phyloP scores from a whole-genome alignment of 2,888 invertebrate species.

The Ethmia dodecea region DNA sequence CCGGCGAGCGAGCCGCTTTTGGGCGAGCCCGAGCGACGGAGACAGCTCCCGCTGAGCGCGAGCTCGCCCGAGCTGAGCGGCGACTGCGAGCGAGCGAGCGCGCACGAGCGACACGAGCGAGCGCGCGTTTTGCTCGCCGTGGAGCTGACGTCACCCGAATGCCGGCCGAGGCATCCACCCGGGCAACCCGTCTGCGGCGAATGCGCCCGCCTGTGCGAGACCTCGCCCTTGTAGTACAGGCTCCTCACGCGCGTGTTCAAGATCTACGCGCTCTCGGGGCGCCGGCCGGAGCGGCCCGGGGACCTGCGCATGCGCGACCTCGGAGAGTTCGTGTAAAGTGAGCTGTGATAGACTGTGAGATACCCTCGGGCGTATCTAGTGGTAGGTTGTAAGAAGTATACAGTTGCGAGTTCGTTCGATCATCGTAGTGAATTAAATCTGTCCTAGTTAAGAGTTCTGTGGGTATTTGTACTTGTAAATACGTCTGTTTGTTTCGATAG shows the following conservation, averaged over 20 bases:
- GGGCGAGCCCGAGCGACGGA: constrained; percentile 37
- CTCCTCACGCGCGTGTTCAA: constrained; percentile 70
- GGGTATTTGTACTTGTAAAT: constrained; percentile 64
- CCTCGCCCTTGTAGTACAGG: constrained; percentile 65
- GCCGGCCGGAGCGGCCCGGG: constrained; percentile 18
- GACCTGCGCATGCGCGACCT: constrained; percentile 24
- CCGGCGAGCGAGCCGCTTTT: constrained; percentile 66
- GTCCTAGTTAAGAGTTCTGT: constrained; percentile 54
- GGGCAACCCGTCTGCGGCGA: constrained; percentile 42
- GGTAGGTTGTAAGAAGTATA: constrained; percentile 54
- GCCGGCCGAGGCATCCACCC: constrained; percentile 33
- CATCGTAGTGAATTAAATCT: constrained; percentile 41
- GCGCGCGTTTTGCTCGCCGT: constrained; percentile 64
- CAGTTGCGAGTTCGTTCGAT: constrained; percentile 37
- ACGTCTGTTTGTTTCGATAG: constrained; percentile 56
- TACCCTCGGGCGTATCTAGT: constrained; percentile 51
- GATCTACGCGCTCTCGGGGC: constrained; percentile 61
- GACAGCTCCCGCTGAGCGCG: constrained; percentile 46
- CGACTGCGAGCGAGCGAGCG: constrained; percentile 18
- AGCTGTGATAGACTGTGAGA: constrained; percentile 74
- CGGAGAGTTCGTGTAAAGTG: constrained; percentile 38
- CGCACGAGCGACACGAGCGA: constrained; percentile 24
- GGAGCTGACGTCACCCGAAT: constrained; percentile 43
- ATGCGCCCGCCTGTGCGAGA: constrained; percentile 40
- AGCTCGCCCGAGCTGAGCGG: constrained; percentile 66